Evolutionary conservation across 2,888 invertebrate species (phyloP).

Genomic region (Eupelmus urozonus): DNA sequence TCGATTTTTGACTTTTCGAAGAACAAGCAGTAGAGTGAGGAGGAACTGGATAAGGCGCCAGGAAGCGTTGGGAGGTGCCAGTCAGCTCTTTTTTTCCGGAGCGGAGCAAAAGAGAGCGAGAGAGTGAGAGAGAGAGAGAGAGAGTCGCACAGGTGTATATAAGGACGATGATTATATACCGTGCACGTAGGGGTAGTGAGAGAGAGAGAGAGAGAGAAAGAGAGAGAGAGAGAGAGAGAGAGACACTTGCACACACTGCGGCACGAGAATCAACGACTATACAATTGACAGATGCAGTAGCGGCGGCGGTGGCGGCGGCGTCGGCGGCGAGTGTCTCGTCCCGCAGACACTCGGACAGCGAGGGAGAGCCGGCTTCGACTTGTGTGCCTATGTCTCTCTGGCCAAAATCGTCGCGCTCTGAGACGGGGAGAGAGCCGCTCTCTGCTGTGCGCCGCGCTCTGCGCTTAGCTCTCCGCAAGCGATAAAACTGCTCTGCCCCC

Average conservation of each 20-base stretch:
- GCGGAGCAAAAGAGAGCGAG: neutral
- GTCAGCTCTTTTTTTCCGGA: no score
- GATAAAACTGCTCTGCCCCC: neutral
- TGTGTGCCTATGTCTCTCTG: neutral
- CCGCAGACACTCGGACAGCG: constrained; percentile 48
- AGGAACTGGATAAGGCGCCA: no score
- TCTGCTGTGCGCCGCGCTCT: neutral
- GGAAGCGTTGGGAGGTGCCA: no score
- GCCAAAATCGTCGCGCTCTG: constrained; percentile 25
- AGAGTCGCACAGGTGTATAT: neutral
- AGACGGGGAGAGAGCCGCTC: neutral
- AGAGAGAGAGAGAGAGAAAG: neutral
- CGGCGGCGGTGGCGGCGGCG: neutral
- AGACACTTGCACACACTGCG: constrained; percentile 4
- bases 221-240: neutral
- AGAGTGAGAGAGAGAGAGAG: neutral
- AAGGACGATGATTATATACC: no score
- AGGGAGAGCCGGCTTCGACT: constrained; percentile 71
- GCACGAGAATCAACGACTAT: neutral
- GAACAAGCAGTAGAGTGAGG: no score
- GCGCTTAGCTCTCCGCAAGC: neutral
- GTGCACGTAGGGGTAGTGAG: no score
- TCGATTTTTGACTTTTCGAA: neutral
- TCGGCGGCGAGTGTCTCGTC: neutral
- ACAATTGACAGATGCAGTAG: neutral